A percentile compares a stretch with the other conserved stretches of the same genome.
Evolutionary conservation across 2,888 invertebrate genomes (phyloP).

Genomic region (Chalcis sispes): DNA sequence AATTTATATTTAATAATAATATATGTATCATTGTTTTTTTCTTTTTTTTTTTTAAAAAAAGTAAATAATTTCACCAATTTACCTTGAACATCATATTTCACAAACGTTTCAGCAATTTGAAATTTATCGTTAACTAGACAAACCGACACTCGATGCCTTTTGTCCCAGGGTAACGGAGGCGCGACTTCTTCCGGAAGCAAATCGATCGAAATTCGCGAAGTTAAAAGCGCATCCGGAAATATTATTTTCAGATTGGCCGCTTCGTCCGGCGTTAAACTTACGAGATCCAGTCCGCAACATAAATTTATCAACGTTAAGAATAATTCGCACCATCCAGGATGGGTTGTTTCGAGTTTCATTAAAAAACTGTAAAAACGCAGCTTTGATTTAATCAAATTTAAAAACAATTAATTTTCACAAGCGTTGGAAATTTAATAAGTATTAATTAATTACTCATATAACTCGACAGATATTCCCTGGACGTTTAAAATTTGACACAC

Average conservation of each 20-base stretch:
- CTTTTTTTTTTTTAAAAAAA: too few relatives aligned
- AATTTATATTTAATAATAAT: too few relatives aligned
- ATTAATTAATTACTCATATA: slow-evolving; percentile 74
- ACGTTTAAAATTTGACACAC: slow-evolving; percentile 81
- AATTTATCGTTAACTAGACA: slow-evolving; percentile 57
- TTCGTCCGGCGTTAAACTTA: slow-evolving; percentile 72
- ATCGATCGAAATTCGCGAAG: slow-evolving; percentile 59
- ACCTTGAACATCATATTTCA: slow-evolving; percentile 13
- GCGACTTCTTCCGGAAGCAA: slow-evolving; percentile 62
- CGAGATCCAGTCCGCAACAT: slow-evolving; percentile 72
- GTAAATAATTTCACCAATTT: slow-evolving; percentile 3
- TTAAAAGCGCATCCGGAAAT: slow-evolving; percentile 73
- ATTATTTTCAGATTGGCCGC: slow-evolving; percentile 72
- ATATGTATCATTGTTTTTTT: too few relatives aligned
- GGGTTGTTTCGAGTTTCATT: slow-evolving; percentile 36
- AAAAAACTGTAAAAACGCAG: slow-evolving; percentile 40
- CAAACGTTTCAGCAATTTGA: background rate
- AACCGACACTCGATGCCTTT: slow-evolving; percentile 47
- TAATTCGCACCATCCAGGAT: slow-evolving; percentile 78
- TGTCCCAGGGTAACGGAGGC: slow-evolving; percentile 59
- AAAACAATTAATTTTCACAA: background rate
- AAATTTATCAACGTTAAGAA: slow-evolving; percentile 78
- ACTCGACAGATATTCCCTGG: slow-evolving; percentile 78
- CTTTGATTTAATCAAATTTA: background rate
- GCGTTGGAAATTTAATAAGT: background rate